A percentile compares a stretch with the other conserved stretches of the same genome.
These are phyloP conservation scores for Isichthys henryi DNA, from an alignment of 2,113 vertebrate genomes.

Conservation along the genomic window DNA sequence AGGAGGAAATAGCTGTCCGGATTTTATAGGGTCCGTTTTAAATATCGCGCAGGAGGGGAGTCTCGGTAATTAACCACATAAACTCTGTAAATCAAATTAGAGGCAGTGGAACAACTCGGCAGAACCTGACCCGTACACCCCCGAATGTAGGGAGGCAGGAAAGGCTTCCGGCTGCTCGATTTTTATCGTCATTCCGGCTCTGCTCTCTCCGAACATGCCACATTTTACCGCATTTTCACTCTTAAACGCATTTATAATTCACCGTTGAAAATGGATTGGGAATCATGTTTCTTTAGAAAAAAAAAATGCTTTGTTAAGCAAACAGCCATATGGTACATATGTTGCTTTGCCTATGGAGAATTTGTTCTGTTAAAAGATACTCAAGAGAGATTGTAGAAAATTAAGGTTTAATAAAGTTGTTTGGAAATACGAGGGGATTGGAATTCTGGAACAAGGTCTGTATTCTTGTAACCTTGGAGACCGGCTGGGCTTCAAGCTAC, in stretches of 20 bases:
- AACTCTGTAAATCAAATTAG: slow-evolving; percentile 19
- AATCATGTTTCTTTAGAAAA: neutral
- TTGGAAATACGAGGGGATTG: neutral
- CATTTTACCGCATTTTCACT: neutral
- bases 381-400: neutral
- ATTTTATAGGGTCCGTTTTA: neutral
- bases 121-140: neutral
- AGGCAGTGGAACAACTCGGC: slow-evolving; percentile 14
- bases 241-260: neutral
- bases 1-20: slow-evolving; percentile 11
- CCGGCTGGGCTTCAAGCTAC: neutral
- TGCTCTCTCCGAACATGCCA: neutral
- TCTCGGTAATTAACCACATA: slow-evolving; percentile 12
- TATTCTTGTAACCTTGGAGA: neutral
- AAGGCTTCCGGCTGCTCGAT: neutral
- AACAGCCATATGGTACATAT: neutral
- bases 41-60: neutral
- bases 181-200: neutral
- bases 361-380: neutral
- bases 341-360: neutral
- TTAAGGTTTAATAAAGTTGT: slow-evolving; percentile 10
- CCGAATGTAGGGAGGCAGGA: neutral
- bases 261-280: neutral
- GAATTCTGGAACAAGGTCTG: neutral
- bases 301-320: slow-evolving; percentile 5